Conservation (phyloP, 2,888 invertebrate genomes). For the Catocala sponsa region DNA sequence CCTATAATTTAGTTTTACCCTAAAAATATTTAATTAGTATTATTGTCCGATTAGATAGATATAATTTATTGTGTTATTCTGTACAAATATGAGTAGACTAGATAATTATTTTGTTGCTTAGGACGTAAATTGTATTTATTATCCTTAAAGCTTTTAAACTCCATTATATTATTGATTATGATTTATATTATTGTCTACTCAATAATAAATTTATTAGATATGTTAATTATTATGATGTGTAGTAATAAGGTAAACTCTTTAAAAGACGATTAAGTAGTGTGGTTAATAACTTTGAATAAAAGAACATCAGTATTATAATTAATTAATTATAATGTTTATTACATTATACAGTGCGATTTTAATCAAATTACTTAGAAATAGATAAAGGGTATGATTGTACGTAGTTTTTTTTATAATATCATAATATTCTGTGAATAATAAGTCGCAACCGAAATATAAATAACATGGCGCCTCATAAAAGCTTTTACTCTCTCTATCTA, state of each 20-base stretch:
- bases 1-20: constrained; percentile 34
- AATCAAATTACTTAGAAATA: not conserved
- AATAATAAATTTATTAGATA: constrained; percentile 4
- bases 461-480: too few species aligned
- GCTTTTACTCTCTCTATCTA: too few species aligned
- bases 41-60: constrained; percentile 26
- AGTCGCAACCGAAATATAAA: too few species aligned
- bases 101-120: constrained; percentile 2
- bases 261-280: constrained; percentile 20
- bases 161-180: not conserved
- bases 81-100: constrained; percentile 18
- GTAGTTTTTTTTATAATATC: too few species aligned
- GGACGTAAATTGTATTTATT: constrained; percentile 1
- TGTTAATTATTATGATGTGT: not conserved
- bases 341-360: constrained; percentile 46
- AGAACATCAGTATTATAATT: constrained; percentile 25
- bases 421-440: too few species aligned
- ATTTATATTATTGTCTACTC: not conserved
- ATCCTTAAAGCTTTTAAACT: constrained; percentile 38
- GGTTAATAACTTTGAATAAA: constrained; percentile 15
- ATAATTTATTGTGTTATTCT: constrained; percentile 13
- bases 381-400: too few species aligned
- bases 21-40: constrained; percentile 28
- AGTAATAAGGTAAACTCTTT: not conserved
- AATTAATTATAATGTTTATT: constrained; percentile 24